A percentile compares a stretch with the other conserved stretches of the same genome.
Conservation (phyloP, 2,888 invertebrate genomes). For the Nudaria mundana region DNA sequence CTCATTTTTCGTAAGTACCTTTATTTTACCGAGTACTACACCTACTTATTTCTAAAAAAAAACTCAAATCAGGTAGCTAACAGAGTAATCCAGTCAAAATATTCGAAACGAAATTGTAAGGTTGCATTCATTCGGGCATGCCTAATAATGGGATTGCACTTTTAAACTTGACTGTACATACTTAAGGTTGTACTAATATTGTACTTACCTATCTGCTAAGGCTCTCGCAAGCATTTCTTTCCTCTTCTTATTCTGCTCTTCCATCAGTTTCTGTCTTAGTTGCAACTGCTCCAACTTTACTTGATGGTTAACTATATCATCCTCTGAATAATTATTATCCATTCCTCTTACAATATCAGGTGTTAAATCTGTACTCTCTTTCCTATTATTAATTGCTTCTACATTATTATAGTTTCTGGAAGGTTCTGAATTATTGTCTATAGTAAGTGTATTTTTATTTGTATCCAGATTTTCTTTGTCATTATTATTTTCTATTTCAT, state of each 20-base stretch:
- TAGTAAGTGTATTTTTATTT: constrained; percentile 11
- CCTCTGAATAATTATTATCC: constrained; percentile 61
- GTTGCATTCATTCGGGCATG: too few species aligned
- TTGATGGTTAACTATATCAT: constrained; percentile 65
- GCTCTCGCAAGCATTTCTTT: constrained; percentile 87
- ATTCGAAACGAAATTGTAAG: too few species aligned
- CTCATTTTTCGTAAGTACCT: too few species aligned
- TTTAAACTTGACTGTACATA: too few species aligned
- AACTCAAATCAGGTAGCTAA: too few species aligned
- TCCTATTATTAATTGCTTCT: constrained; percentile 13
- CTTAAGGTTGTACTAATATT: too few species aligned
- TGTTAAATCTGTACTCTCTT: constrained; percentile 33
- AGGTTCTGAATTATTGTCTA: constrained; percentile 33
- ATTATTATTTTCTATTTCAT: constrained; percentile 23
- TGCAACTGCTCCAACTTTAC: constrained; percentile 85
- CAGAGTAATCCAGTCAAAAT: too few species aligned
- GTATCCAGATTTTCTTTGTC: constrained; percentile 29
- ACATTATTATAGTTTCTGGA: neutral
- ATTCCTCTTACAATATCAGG: constrained; percentile 61
- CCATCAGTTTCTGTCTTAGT: constrained; percentile 86
- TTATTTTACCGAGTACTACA: too few species aligned
- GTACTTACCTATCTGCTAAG: constrained; percentile 84
- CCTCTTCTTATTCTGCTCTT: constrained; percentile 89
- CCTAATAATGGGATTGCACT: too few species aligned
- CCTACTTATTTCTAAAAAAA: too few species aligned